phyloP scores from a whole-genome alignment of 2,797 vertebrate genomes.

The Pipistrellus kuhlii region DNA sequence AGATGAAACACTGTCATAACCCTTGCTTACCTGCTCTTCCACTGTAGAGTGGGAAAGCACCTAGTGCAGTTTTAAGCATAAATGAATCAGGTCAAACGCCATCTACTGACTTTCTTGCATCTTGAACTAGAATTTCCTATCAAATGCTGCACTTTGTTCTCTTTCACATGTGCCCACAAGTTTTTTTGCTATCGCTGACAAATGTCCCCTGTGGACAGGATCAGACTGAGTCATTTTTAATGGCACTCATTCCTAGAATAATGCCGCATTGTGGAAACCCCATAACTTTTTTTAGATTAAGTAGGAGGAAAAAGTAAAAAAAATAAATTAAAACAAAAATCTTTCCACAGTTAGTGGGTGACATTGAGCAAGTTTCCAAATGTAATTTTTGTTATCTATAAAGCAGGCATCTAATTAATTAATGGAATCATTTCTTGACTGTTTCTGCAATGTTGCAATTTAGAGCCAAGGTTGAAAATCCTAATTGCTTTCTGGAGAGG shows the following conservation, averaged over 20 bases:
- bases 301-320: background rate
- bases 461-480: background rate
- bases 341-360: background rate
- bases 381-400: background rate
- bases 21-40: background rate
- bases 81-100: background rate
- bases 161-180: background rate
- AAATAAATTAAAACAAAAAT: background rate
- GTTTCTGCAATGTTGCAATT: background rate
- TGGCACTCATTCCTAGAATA: background rate
- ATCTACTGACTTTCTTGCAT: background rate
- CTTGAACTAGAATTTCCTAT: slow-evolving; percentile 1
- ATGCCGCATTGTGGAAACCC: background rate
- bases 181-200: background rate
- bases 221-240: slow-evolving; percentile 13
- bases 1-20: background rate
- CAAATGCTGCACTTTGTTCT: background rate
- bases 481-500: background rate
- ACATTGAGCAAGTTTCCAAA: background rate
- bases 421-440: slow-evolving; percentile 15
- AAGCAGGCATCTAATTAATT: background rate
- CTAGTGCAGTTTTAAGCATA: background rate
- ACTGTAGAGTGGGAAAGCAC: background rate
- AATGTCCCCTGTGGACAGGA: background rate
- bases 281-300: background rate